Base-by-base conservation (phyloP, 2,888 invertebrate species). In the Amiota minor region DNA sequence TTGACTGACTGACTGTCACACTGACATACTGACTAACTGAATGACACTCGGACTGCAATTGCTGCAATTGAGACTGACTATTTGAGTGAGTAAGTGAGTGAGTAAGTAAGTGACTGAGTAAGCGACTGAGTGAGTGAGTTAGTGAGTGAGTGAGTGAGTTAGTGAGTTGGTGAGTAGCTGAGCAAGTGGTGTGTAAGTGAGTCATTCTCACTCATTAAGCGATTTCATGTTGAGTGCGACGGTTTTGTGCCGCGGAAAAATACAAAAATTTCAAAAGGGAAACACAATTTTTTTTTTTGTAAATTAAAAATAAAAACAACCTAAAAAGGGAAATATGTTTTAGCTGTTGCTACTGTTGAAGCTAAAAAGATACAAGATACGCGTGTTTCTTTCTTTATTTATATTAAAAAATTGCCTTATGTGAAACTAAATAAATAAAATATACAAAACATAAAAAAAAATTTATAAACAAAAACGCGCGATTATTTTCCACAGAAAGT, bases 191-290 rank as follows among this genome's bases (percentile, higher is more conserved):
- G 61, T 65, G 64, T 56, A 56, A 59, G 20, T 59, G 59, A 59
- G 59, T 59, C 59, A 59, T 59, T 56, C 78, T 78, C 77, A 80
- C 79, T 85, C 86, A 86, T 86, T 86, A 79, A 80, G 81, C 83
- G 81, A 82, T 84, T 84, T 84, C 76, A 76, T 75, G 79, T 83
- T 80, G 81, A 77, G 76, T 71, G 73, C 77, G 78, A 72, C 81
- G 83, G 86, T 82, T 79, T 82, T 61, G 47, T 81, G 77, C 77
- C 61, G 61, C 71, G 10, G 55, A 70, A n/a, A 47, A 59, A 59
- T 71, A 35, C n/a, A 45, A 35, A 18, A 50, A 55, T 59, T 49
- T 53, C 59, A 16, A 59, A 56, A 59, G 10, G 18, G 11, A 50
- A 50, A 20, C 9, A 20, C 11, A 20, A 11, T 59, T 12, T 20